These are phyloP conservation scores for Madoqua kirkii DNA, from an alignment of 2,113 vertebrate species.

Conservation along the genomic window DNA sequence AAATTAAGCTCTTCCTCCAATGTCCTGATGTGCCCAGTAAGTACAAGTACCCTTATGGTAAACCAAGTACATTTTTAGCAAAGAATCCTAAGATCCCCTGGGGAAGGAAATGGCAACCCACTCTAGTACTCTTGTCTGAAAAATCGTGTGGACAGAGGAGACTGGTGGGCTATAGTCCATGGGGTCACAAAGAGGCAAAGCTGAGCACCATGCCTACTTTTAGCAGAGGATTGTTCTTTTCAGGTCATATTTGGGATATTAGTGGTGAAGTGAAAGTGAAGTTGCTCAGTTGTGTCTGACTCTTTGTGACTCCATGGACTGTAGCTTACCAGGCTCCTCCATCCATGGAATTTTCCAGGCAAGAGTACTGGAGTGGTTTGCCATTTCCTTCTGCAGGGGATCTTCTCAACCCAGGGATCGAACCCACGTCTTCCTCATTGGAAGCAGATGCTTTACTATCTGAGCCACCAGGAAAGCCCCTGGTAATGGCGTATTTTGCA, in stretches of 20 bases:
- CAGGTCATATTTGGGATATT: accelerated
- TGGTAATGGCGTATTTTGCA: background rate
- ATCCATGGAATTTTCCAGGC: background rate
- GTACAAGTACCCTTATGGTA: too few relatives aligned
- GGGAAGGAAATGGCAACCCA: background rate
- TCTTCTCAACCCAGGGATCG: background rate
- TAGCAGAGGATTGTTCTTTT: background rate
- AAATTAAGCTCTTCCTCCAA: background rate
- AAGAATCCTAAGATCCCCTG: background rate
- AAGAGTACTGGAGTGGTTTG: background rate
- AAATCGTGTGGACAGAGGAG: background rate
- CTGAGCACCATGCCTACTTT: background rate
- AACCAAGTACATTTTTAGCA: background rate
- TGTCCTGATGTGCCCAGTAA: too few relatives aligned
- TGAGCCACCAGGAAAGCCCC: background rate
- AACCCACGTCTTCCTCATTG: background rate
- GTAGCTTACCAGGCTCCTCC: background rate
- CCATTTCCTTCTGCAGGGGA: background rate
- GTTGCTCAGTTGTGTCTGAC: background rate
- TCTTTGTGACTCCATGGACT: background rate
- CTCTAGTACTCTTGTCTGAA: background rate
- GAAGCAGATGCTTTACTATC: background rate
- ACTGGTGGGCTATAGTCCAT: background rate
- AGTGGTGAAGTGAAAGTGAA: background rate
- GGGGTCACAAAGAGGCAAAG: background rate